Percentiles rank a stretch among this genome's conserved stretches.
phyloP scores from a whole-genome alignment of 2,113 vertebrate genomes.

The Natator depressus region DNA sequence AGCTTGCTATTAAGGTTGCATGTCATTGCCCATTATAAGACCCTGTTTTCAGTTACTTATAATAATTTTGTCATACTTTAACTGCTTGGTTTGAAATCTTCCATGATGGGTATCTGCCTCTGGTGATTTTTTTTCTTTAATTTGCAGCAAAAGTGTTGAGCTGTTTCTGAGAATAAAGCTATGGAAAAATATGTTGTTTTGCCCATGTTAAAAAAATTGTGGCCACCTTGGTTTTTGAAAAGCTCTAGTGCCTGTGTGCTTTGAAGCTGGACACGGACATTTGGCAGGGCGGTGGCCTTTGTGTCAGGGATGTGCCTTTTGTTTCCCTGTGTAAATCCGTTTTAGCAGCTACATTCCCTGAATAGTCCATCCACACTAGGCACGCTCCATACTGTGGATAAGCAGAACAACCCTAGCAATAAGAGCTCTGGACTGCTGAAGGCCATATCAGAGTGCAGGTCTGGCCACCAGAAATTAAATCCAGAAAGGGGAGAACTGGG shows the following conservation, averaged over 20 bases:
- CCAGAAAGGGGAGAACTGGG: background rate
- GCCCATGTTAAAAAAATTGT: slow-evolving; percentile 7
- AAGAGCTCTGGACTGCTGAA: background rate
- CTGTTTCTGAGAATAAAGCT: background rate
- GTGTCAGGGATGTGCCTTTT: slow-evolving; percentile 23
- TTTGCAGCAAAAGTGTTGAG: background rate
- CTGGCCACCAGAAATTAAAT: background rate
- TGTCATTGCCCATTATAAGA: background rate
- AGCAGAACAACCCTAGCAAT: background rate
- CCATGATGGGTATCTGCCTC: background rate
- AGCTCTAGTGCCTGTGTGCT: slow-evolving; percentile 11
- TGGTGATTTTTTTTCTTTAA: background rate
- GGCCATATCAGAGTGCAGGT: background rate
- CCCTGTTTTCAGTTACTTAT: background rate
- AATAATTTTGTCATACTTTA: slow-evolving; percentile 2
- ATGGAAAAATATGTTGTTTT: background rate
- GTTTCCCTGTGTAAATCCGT: slow-evolving; percentile 30
- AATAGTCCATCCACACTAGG: accelerated
- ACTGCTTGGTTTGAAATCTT: background rate
- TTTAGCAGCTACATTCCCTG: slow-evolving; percentile 31
- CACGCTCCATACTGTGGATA: background rate
- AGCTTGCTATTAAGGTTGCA: slow-evolving; percentile 2
- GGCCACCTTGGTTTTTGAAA: background rate
- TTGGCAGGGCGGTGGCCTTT: slow-evolving; percentile 55
- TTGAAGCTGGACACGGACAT: slow-evolving; percentile 18